Evolutionary conservation across 2,888 invertebrate genomes (phyloP).

Genomic region (Athripsodes cinereus): DNA sequence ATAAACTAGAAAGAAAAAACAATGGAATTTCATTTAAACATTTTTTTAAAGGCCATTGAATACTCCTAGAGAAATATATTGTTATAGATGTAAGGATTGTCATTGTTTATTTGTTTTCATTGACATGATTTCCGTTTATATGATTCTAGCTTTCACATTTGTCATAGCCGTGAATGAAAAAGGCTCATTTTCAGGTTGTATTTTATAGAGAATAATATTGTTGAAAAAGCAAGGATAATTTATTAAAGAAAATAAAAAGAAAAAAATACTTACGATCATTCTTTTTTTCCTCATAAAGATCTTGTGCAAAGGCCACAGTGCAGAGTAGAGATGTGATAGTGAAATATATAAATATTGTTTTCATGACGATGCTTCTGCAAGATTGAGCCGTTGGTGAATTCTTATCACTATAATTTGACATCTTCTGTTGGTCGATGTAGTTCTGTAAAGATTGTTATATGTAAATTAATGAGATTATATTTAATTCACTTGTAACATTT

Average conservation of each 20-base stretch:
- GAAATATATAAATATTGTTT: constrained; percentile 14
- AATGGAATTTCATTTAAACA: neutral
- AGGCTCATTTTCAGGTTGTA: no score
- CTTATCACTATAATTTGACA: neutral
- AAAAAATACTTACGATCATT: constrained; percentile 25
- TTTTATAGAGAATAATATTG: no score
- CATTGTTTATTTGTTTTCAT: no score
- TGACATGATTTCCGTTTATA: no score
- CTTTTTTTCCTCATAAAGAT: constrained; percentile 22
- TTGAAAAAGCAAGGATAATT: no score
- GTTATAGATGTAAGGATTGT: no score
- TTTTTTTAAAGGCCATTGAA: no score
- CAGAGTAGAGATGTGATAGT: constrained; percentile 11
- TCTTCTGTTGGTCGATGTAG: neutral
- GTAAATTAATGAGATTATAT: neutral
- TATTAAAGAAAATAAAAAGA: no score
- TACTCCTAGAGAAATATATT: no score
- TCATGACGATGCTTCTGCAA: constrained; percentile 4
- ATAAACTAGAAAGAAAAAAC: neutral
- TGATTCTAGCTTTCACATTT: no score
- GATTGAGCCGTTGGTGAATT: neutral
- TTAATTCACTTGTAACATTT: neutral
- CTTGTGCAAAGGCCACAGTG: constrained; percentile 12
- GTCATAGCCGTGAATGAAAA: no score
- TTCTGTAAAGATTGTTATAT: neutral